phyloP scores from a whole-genome alignment of 2,113 vertebrate species.

The Larimichthys crocea region DNA sequence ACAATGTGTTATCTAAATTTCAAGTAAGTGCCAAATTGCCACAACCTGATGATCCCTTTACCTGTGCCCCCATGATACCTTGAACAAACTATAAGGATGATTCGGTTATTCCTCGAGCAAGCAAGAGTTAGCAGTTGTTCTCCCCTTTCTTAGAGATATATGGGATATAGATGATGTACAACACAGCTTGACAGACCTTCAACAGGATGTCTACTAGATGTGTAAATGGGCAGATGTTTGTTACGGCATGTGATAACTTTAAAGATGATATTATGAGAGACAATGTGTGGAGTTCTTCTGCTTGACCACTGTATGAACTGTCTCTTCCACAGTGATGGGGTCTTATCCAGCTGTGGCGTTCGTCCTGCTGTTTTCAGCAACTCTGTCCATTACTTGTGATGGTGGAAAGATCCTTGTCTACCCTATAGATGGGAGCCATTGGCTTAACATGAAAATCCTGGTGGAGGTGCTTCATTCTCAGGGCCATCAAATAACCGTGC shows the following conservation, averaged over 20 bases:
- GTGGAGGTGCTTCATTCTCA: conserved; percentile 59
- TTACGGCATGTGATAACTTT: neutral
- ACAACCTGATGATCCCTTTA: too few species aligned
- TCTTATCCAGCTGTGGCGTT: conserved; percentile 23
- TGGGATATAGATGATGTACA: neutral
- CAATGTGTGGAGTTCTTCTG: neutral
- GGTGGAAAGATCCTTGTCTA: conserved; percentile 66
- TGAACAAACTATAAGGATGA: too few species aligned
- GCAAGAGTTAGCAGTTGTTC: too few species aligned
- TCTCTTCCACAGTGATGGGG: conserved; percentile 54
- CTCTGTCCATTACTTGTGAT: conserved; percentile 30
- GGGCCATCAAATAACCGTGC: conserved; percentile 64
- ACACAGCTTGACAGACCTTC: neutral
- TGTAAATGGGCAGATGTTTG: neutral
- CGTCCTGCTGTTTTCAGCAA: conserved; percentile 37
- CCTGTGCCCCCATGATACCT: too few species aligned
- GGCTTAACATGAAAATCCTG: conserved; percentile 74
- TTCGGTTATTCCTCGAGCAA: too few species aligned
- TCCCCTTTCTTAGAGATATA: too few species aligned
- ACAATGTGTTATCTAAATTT: too few species aligned
- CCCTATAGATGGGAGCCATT: conserved; percentile 72
- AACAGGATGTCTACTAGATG: neutral
- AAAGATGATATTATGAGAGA: neutral
- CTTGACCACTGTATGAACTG: neutral
- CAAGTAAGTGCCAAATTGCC: too few species aligned